Evolutionary conservation across 2,113 vertebrate genomes (phyloP).

Genomic region (Bos javanicus): DNA sequence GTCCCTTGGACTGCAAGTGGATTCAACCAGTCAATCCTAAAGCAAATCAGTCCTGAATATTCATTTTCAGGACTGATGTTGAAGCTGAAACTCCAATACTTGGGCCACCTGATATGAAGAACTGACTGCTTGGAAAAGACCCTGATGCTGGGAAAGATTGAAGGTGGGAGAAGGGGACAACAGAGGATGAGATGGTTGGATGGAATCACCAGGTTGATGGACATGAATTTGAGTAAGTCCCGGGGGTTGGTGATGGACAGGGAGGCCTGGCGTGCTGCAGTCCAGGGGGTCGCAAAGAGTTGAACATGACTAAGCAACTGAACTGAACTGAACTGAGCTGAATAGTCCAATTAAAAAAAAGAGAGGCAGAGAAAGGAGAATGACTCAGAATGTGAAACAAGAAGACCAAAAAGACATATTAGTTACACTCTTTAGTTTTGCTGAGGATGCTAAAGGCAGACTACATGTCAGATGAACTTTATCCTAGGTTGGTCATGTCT

Average conservation of each 20-base stretch:
- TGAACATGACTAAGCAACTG: neutral
- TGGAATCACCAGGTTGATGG: neutral
- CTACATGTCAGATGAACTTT: neutral
- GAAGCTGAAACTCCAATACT: neutral
- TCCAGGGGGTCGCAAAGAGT: neutral
- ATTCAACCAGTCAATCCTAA: neutral
- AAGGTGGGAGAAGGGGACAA: fast-evolving
- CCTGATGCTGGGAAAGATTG: neutral
- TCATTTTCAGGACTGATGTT: neutral
- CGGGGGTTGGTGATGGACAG: neutral
- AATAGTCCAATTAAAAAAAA: neutral
- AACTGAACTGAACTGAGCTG: neutral
- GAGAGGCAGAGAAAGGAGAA: neutral
- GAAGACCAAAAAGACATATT: neutral
- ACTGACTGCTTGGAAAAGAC: neutral
- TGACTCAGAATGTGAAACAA: neutral
- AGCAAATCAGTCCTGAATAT: neutral
- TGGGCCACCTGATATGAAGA: neutral
- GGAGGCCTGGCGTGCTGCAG: fast-evolving
- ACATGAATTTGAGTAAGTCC: neutral
- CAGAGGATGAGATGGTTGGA: neutral
- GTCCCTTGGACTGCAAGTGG: neutral
- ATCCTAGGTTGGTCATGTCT: neutral
- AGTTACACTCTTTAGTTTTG: neutral
- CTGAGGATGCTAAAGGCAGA: neutral